Conservation (phyloP, 53 echinoderm and acorn worm genomes). For the Astropecten irregularis region DNA sequence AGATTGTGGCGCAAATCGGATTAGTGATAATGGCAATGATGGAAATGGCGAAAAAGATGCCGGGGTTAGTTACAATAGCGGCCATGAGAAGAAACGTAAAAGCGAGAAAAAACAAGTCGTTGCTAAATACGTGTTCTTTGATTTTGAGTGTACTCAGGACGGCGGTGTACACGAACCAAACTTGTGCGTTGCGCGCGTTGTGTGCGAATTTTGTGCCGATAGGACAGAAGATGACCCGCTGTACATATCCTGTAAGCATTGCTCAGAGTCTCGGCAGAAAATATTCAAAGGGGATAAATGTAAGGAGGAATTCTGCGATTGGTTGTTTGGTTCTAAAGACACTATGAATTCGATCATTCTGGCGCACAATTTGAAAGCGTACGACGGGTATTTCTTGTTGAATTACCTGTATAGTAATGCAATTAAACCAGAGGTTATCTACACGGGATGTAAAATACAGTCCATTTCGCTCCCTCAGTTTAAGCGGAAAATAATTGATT, state of each 20-base stretch:
- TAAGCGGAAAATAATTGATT: constrained; percentile 55
- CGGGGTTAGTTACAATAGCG: too few relatives aligned
- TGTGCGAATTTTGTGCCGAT: constrained; percentile 14
- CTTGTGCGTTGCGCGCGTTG: constrained; percentile 15
- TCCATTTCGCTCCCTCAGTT: neutral
- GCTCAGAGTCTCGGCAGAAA: constrained; percentile 1
- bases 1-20: neutral
- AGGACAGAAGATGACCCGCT: neutral
- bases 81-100: too few relatives aligned
- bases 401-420: constrained; percentile 16
- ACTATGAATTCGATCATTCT: constrained; percentile 3
- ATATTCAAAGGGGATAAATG: constrained; percentile 38
- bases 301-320: constrained; percentile 42
- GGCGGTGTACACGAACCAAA: constrained; percentile 35
- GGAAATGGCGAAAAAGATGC: neutral
- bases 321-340: constrained; percentile 11
- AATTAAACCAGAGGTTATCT: constrained; percentile 31
- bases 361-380: constrained; percentile 31
- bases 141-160: constrained; percentile 49
- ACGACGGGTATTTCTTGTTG: constrained; percentile 27
- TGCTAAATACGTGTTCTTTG: constrained; percentile 29
- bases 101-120: neutral
- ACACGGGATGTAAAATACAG: constrained; percentile 43
- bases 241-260: neutral
- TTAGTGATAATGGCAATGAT: too few relatives aligned